Base-by-base conservation (phyloP, 2,888 invertebrate species). In the Ectemnius cavifrons region DNA sequence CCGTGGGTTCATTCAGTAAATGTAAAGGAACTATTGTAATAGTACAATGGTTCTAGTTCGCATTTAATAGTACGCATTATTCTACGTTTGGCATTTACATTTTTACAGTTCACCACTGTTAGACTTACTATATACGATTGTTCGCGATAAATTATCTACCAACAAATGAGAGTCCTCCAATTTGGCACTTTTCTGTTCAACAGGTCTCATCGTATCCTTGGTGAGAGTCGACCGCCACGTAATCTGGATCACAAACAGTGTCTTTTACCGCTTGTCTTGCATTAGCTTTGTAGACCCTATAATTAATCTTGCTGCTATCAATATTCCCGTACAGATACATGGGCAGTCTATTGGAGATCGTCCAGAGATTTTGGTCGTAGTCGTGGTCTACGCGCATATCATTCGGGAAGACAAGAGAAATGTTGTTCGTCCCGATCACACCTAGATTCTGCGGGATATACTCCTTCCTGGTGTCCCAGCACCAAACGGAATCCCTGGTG, bases 311-410 rank as follows among this genome's bases (percentile, higher is more conserved):
- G 49, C 93, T 91, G 18, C 91, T 91, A 83, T 95, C 92, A 62
- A 96, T 89, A 6, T 93, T 91, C 0, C 93, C 93, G 64, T 94
- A 95, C 64, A 96, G 92, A 89, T 94, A 96, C 90, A 94, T 93
- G 0, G 96, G 96, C 73, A 97, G 89, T 27, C 93, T 92, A 89
- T 97, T 96, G 2, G 95, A 94, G 81, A 97, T 92, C 3, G 96
- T 92, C 96, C 96, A 97, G 8, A 96, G 92, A 68, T 92, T 94
- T 85, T 96, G 95, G 56, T 93, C 92, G 11, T 91, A 85, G 52
- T 95, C 95, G 72, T 94, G 93, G 85, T 97, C 96, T 11, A 96
- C 92, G 89, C 95, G 95, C 58, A 97, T 90, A 86, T 97, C 97
- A 85, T 97, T 97, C 0, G 97, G 96, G 87, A 96, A 97, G 16